These are phyloP conservation scores for Acanthoscelides obtectus DNA, from an alignment of 2,888 invertebrate genomes.

Conservation along the genomic window DNA sequence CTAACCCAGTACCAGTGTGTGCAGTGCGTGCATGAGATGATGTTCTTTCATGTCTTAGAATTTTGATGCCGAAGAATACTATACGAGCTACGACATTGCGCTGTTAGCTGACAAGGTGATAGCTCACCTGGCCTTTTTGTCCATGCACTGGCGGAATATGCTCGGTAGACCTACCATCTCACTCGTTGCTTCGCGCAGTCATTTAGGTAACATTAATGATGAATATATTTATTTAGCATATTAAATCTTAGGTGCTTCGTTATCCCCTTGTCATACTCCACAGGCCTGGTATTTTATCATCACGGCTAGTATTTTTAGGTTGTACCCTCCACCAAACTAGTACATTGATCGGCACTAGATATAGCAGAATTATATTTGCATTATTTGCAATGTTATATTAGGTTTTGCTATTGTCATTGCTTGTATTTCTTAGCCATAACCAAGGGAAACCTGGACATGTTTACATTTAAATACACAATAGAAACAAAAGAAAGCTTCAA, in stretches of 20 bases:
- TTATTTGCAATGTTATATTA: too few relatives aligned
- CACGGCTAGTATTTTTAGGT: too few relatives aligned
- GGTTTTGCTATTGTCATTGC: too few relatives aligned
- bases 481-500: too few relatives aligned
- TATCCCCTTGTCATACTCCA: neutral
- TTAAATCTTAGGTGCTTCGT: neutral
- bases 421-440: too few relatives aligned
- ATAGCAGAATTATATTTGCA: too few relatives aligned
- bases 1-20: neutral
- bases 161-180: constrained; percentile 94
- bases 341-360: too few relatives aligned
- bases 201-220: constrained; percentile 64
- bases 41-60: constrained; percentile 54
- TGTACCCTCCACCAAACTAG: too few relatives aligned
- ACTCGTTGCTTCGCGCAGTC: constrained; percentile 77
- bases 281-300: too few relatives aligned
- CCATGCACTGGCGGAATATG: constrained; percentile 96
- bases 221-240: neutral
- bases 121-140: constrained; percentile 90
- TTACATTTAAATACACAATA: too few relatives aligned
- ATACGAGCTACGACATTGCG: constrained; percentile 93
- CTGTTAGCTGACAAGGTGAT: constrained; percentile 91
- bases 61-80: constrained; percentile 90
- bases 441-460: too few relatives aligned
- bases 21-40: neutral